These are phyloP conservation scores for Phalacrocorax brasilianus DNA, from an alignment of 2,113 vertebrate species.

Conservation along the genomic window DNA sequence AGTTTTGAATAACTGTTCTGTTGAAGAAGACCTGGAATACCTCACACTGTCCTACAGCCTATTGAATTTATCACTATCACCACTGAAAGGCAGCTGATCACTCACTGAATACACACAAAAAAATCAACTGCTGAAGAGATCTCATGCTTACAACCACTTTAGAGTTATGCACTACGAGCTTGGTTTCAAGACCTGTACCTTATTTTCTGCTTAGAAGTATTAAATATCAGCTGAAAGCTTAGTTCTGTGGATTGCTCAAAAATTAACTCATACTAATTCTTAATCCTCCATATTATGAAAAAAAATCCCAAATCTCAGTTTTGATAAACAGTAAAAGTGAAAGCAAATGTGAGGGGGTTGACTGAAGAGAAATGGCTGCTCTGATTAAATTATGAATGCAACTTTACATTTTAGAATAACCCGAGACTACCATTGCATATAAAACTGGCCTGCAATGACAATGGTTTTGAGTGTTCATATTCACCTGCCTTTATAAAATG, in stretches of 20 bases:
- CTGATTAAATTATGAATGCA: background rate
- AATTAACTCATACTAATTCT: background rate
- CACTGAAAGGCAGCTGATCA: background rate
- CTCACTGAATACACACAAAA: background rate
- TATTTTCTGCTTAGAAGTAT: background rate
- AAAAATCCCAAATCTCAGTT: background rate
- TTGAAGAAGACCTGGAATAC: background rate
- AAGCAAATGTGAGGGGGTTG: background rate
- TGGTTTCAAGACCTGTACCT: background rate
- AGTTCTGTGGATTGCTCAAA: background rate
- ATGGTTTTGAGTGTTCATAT: background rate
- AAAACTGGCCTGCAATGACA: conserved; percentile 15
- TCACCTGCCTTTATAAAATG: conserved; percentile 1
- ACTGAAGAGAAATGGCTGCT: background rate
- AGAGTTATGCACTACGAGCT: background rate
- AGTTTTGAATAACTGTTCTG: background rate
- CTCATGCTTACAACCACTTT: background rate
- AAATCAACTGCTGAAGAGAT: background rate
- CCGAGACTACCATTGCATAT: background rate
- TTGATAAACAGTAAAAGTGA: background rate
- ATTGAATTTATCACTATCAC: background rate
- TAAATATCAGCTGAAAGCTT: background rate
- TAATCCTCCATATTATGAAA: background rate
- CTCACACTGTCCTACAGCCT: background rate
- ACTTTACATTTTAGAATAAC: background rate